These are phyloP conservation scores for Lindbergichthys nudifrons DNA, from an alignment of 2,797 vertebrate genomes.

Conservation along the genomic window DNA sequence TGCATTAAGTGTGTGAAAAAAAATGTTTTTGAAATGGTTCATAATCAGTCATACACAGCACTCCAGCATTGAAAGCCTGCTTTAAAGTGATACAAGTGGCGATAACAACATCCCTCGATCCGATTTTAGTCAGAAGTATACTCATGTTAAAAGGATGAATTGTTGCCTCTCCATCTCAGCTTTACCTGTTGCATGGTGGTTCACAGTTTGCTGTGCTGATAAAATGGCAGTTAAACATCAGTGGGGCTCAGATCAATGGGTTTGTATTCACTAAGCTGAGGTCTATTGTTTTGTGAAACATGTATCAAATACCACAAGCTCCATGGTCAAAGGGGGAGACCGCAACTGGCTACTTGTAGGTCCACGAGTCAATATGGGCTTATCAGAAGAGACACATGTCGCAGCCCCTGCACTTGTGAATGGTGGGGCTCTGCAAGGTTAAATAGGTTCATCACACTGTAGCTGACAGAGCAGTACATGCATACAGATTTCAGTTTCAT, in stretches of 20 bases:
- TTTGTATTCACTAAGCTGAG: not conserved
- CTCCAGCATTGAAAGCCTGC: not conserved
- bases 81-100: not conserved
- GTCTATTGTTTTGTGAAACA: not conserved
- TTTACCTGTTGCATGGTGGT: not conserved
- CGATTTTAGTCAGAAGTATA: not conserved
- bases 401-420: slow-evolving; percentile 5
- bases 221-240: slow-evolving; percentile 2
- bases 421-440: slow-evolving; percentile 22
- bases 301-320: slow-evolving; percentile 10
- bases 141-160: slow-evolving; percentile 18
- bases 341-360: not conserved
- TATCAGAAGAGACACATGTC: slow-evolving; percentile 13
- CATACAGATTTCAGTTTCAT: slow-evolving; percentile 31
- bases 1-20: not conserved
- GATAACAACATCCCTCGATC: not conserved
- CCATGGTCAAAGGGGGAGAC: not conserved
- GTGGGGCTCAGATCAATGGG: not conserved
- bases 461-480: slow-evolving; percentile 21
- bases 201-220: slow-evolving; percentile 1
- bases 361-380: slow-evolving; percentile 10
- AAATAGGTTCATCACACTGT: slow-evolving; percentile 37
- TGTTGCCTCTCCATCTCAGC: not conserved
- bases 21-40: not conserved
- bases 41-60: not conserved